Base-by-base conservation (phyloP, 2,888 invertebrate genomes). In the Petrolisthes cinctipes region DNA sequence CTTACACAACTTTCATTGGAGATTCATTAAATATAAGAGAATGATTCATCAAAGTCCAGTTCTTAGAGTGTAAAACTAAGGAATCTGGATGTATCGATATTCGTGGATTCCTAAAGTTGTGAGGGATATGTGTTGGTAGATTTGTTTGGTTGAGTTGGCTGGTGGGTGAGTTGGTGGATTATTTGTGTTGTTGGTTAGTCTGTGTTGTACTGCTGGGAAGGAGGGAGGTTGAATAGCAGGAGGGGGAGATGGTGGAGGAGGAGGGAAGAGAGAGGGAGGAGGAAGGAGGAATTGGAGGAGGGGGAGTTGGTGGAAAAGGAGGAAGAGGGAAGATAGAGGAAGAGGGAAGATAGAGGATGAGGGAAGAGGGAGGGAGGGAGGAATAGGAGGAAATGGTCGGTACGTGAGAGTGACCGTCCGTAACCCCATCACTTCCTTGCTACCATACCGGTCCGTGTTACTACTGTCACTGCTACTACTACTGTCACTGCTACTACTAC, bases 401-500 rank as follows among this genome's bases (percentile, higher is more conserved):
- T 37, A 37, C 37, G 37, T 37, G 37, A 37, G 37, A 37, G 37
- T 71, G 4, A 71, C 37, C 37, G 37, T 37, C 37, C 37, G 37
- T 37, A 37, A 37, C 71, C 9, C 71, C 71, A n/a, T 71, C 5
- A 71, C 23, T 71, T 71, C 17, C 5, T 6, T 7, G 14, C 11
- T 11, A 71, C 7, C 23, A 0, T 1, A 71, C 20, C n/a, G 23
- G 5, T 20, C 68, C 23, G n/a, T 66, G n/a, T n/a, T 66, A 66
- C 66, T 66, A 66, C 66, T 3, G n/a, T n/a, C n/a, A 66, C 66
- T 66, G n/a, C 66, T 66, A 66, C 66, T 66, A 66, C 66, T 66
- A 66, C 66, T 66, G n/a, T n/a, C n/a, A 66, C 66, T 78, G 17
- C 75, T n/a, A 75, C 75, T 20, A 75, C 75, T 75, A 75, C 14